phyloP scores from a whole-genome alignment of 2,113 vertebrate genomes.

The Colinus virginianus region DNA sequence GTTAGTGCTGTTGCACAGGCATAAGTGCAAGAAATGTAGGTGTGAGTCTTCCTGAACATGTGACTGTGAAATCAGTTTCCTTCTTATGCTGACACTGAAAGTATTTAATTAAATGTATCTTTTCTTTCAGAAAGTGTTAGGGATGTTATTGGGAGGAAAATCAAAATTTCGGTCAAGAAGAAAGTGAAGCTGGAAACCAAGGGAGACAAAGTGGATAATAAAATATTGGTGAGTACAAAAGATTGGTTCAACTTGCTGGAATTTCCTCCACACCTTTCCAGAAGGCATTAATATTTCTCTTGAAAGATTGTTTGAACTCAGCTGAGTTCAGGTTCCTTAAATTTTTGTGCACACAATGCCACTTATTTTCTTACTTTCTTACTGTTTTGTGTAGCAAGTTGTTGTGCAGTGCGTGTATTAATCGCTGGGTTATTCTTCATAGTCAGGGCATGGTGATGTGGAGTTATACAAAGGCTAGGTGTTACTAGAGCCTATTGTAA shows the following conservation, averaged over 20 bases:
- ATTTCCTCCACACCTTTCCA: not conserved
- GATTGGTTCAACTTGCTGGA: not conserved
- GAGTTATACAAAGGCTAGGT: not conserved
- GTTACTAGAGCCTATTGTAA: not conserved
- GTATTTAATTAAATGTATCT: conserved; percentile 14
- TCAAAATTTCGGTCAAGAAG: conserved; percentile 92
- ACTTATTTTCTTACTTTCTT: not conserved
- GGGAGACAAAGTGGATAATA: conserved; percentile 95
- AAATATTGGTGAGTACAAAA: conserved; percentile 88
- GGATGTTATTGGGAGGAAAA: conserved; percentile 95
- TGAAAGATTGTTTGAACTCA: not conserved
- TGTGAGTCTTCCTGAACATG: not conserved
- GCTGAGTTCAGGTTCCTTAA: no score
- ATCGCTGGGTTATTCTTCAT: not conserved
- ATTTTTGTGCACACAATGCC: not conserved
- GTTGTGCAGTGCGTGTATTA: not conserved
- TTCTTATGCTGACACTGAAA: not conserved
- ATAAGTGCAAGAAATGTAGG: not conserved
- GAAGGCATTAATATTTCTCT: not conserved
- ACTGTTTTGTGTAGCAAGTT: not conserved
- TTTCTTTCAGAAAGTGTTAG: conserved; percentile 85
- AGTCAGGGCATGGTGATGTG: not conserved
- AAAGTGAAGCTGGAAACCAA: conserved; percentile 95
- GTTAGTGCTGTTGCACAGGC: not conserved
- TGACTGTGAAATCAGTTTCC: not conserved